Conservation (phyloP, 2,797 vertebrate genomes). For the Mionectes olivaceus region DNA sequence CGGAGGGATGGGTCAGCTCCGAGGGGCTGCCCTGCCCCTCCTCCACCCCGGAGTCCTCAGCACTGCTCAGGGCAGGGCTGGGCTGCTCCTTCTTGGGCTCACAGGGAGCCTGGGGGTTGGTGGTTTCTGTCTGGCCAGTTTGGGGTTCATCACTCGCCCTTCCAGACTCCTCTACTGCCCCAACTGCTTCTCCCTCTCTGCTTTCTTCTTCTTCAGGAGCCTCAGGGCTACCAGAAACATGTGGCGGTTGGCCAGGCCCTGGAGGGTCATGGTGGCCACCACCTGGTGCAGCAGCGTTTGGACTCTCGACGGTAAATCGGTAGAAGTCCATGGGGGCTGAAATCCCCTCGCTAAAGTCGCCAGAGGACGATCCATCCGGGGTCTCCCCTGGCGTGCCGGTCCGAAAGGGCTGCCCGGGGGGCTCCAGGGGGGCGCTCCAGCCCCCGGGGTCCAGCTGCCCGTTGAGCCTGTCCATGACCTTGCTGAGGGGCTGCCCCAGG, state of each 20-base stretch:
- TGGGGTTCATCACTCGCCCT: neutral
- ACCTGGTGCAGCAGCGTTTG: constrained; percentile 89
- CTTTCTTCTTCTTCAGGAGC: constrained; percentile 81
- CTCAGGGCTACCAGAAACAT: constrained; percentile 90
- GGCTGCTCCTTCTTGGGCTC: constrained; percentile 66
- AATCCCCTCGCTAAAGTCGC: constrained; percentile 75
- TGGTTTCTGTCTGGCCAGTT: neutral
- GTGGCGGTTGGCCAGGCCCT: constrained; percentile 89
- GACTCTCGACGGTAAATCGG: constrained; percentile 93
- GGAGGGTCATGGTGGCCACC: constrained; percentile 94
- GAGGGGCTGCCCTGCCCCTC: constrained; percentile 84
- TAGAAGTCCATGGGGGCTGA: constrained; percentile 87
- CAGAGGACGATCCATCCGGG: constrained; percentile 80
- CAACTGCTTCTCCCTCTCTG: constrained; percentile 69
- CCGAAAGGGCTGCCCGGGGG: constrained; percentile 90
- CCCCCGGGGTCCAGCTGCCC: constrained; percentile 80
- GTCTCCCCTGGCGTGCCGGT: constrained; percentile 83
- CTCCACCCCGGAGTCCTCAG: constrained; percentile 79
- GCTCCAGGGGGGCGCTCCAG: constrained; percentile 59
- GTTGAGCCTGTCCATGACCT: constrained; percentile 88
- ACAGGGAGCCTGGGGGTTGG: neutral
- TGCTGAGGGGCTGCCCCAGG: constrained; percentile 88
- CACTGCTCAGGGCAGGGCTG: constrained; percentile 78
- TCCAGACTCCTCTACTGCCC: constrained; percentile 47
- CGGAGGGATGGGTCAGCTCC: constrained; percentile 87